phyloP scores from a whole-genome alignment of 2,797 vertebrate species.

The Myotis daubentonii region DNA sequence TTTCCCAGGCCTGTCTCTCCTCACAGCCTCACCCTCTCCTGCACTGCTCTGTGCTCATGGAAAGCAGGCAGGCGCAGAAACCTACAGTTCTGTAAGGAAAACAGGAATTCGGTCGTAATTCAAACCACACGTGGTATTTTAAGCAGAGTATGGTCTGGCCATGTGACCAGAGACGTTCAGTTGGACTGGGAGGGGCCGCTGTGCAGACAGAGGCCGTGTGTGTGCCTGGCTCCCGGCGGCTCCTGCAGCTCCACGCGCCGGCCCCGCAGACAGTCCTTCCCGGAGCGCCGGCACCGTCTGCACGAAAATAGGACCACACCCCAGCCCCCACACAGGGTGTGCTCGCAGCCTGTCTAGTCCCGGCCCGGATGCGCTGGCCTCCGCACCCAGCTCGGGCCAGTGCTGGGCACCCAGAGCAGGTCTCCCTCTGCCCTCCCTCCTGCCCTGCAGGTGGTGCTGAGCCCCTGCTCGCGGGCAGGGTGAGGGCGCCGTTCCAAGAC shows the following conservation, averaged over 20 bases:
- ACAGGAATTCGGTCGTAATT: constrained; percentile 71
- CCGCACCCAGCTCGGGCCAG: background rate
- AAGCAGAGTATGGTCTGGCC: constrained; percentile 76
- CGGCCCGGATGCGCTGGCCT: background rate
- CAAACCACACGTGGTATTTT: constrained; percentile 76
- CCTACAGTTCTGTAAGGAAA: constrained; percentile 56
- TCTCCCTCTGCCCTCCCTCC: background rate
- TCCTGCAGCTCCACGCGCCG: background rate
- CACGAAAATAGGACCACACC: constrained; percentile 53
- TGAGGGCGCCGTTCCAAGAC: background rate
- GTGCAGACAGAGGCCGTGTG: constrained; percentile 75
- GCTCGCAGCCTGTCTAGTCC: background rate
- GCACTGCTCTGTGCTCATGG: constrained; percentile 25
- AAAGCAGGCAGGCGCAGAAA: constrained; percentile 44
- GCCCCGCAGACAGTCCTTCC: background rate
- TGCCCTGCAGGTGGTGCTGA: background rate
- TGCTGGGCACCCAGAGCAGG: background rate
- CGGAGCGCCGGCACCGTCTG: background rate
- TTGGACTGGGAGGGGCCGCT: constrained; percentile 67
- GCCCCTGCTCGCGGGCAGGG: background rate
- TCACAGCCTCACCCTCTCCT: background rate
- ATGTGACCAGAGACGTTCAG: constrained; percentile 79
- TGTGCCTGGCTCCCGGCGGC: constrained; percentile 62
- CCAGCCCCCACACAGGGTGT: background rate
- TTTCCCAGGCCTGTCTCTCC: background rate